phyloP scores from a whole-genome alignment of 2,113 vertebrate species.

The Lates calcarifer region DNA sequence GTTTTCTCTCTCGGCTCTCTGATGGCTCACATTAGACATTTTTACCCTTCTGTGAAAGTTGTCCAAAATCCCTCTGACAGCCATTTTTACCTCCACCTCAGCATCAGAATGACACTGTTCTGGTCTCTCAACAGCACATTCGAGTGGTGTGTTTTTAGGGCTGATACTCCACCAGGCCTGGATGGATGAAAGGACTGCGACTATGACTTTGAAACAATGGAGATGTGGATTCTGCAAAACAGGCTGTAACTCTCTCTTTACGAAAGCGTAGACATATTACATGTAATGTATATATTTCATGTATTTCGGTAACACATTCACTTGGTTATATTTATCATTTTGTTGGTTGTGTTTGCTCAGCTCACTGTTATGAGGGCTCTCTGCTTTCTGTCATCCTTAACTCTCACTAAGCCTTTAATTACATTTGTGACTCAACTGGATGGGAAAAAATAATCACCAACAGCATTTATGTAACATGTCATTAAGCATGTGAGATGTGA shows the following conservation, averaged over 20 bases:
- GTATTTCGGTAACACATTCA: neutral
- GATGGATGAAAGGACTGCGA: neutral
- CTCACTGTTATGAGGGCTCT: neutral
- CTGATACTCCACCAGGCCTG: neutral
- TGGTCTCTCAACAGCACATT: too few species aligned
- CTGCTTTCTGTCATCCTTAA: neutral
- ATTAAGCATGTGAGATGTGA: constrained; percentile 6
- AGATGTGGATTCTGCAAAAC: too few species aligned
- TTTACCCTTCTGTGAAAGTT: neutral
- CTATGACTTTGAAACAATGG: too few species aligned
- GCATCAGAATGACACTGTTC: too few species aligned
- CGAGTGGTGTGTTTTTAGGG: neutral
- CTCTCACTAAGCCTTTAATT: neutral
- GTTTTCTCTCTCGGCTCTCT: neutral
- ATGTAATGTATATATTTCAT: neutral
- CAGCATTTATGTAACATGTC: neutral
- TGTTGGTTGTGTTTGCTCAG: neutral
- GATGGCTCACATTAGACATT: neutral
- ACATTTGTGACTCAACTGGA: neutral
- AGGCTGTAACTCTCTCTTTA: too few species aligned
- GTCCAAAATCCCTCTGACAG: neutral
- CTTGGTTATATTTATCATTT: neutral
- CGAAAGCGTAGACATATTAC: too few species aligned
- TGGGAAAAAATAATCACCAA: neutral
- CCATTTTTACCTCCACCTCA: too few species aligned